A percentile compares a stretch with the other conserved stretches of the same genome.
Evolutionary conservation across 2,113 vertebrate species (phyloP).

Genomic region (Paratilapia polleni): DNA sequence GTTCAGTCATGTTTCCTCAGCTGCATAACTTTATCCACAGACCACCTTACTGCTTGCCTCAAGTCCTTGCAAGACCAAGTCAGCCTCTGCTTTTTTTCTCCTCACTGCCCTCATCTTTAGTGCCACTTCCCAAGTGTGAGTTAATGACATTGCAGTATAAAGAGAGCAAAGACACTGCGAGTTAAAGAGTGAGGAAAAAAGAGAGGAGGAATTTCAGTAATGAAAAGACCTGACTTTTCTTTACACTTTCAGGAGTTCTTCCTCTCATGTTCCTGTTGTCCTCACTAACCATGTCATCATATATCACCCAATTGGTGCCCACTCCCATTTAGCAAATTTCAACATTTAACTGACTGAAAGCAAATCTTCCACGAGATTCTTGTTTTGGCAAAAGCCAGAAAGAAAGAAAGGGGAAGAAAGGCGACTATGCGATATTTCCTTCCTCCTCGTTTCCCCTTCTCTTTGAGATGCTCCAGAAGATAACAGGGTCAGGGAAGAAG

Average conservation of each 20-base stretch:
- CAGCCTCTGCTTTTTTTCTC: constrained; percentile 10
- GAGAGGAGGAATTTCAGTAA: background rate
- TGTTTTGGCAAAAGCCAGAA: background rate
- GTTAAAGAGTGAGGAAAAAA: background rate
- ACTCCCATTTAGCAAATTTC: background rate
- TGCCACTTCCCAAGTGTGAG: constrained; percentile 15
- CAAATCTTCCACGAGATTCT: background rate
- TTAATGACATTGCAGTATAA: constrained; percentile 48
- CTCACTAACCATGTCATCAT: too few relatives aligned
- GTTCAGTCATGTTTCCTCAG: background rate
- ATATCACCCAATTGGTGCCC: too few relatives aligned
- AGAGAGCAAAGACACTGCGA: constrained; percentile 36
- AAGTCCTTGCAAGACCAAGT: constrained; percentile 27
- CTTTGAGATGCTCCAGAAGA: constrained; percentile 67
- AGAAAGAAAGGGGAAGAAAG: background rate
- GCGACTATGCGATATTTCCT: background rate
- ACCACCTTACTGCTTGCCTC: constrained; percentile 18
- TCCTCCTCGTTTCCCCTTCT: background rate
- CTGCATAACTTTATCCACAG: background rate
- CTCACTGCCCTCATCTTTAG: constrained; percentile 11
- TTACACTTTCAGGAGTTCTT: background rate
- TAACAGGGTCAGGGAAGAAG: constrained; percentile 67
- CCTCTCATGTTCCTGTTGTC: too few relatives aligned
- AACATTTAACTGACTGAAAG: background rate
- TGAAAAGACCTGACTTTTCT: constrained; percentile 15